Conservation (phyloP, 2,888 invertebrate genomes). For the Drosophila mayaguana region DNA sequence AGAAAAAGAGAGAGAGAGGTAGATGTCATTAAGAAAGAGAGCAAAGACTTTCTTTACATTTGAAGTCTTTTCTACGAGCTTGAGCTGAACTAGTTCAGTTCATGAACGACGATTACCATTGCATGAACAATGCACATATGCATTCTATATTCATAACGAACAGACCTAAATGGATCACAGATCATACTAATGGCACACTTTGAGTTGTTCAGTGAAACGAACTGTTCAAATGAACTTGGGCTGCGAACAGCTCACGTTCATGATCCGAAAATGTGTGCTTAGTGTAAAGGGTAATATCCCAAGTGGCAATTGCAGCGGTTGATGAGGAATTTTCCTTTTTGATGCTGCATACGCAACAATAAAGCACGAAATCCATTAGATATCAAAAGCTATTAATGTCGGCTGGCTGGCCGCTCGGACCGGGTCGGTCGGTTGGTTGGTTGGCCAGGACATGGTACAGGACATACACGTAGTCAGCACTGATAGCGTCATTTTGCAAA, state of each 20-base stretch:
- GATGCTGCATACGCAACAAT: constrained; percentile 46
- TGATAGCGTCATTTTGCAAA: constrained; percentile 56
- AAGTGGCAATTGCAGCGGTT: constrained; percentile 33
- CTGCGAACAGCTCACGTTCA: background rate
- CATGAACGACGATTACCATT: background rate
- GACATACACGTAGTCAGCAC: constrained; percentile 46
- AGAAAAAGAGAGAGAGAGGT: too few species aligned
- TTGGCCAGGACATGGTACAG: constrained; percentile 12
- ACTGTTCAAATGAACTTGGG: background rate
- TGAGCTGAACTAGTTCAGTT: background rate
- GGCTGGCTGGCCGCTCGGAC: constrained; percentile 6
- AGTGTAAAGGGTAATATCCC: constrained; percentile 1
- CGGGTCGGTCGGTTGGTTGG: background rate
- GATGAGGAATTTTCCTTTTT: constrained; percentile 22
- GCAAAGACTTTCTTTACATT: too few species aligned
- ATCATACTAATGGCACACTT: background rate
- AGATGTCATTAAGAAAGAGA: too few species aligned
- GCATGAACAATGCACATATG: background rate
- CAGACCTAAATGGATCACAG: background rate
- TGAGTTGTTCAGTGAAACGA: background rate
- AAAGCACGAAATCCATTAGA: constrained; percentile 69
- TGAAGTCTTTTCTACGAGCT: too few species aligned
- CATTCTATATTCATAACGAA: too few species aligned
- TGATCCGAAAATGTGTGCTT: background rate
- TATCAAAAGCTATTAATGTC: constrained; percentile 65